Percentiles rank a stretch among this genome's conserved stretches.
These are phyloP conservation scores for Zaprionus lachaisei DNA, from an alignment of 1,140 invertebrate genomes.

Conservation along the genomic window DNA sequence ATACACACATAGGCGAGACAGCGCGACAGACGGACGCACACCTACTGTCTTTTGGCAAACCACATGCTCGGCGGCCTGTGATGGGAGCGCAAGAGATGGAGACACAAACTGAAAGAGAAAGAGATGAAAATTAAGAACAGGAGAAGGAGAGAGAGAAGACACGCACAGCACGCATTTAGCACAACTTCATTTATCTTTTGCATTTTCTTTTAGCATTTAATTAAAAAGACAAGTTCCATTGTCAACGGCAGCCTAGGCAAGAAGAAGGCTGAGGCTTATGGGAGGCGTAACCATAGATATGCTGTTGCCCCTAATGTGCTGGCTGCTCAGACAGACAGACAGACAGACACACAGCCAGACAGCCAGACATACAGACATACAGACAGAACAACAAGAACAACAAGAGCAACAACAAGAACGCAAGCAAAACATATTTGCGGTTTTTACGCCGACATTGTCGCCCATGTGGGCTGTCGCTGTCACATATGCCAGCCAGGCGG, in stretches of 20 bases:
- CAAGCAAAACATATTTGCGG: slow-evolving; percentile 76
- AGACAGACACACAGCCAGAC: background rate
- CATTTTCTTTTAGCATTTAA: slow-evolving; percentile 83
- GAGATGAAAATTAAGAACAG: background rate
- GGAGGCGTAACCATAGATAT: slow-evolving; percentile 52
- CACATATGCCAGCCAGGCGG: slow-evolving; percentile 61
- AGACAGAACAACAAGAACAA: slow-evolving; percentile 7
- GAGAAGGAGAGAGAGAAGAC: background rate
- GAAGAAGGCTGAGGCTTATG: background rate
- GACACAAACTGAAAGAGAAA: too few relatives aligned
- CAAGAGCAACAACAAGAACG: slow-evolving; percentile 25
- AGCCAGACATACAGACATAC: slow-evolving; percentile 13
- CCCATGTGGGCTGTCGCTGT: slow-evolving; percentile 69
- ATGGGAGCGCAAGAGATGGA: background rate
- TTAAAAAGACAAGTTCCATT: slow-evolving; percentile 83
- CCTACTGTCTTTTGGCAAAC: slow-evolving; percentile 7
- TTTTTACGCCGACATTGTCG: slow-evolving; percentile 77
- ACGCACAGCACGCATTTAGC: slow-evolving; percentile 79
- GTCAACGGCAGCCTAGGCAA: slow-evolving; percentile 53
- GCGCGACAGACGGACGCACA: slow-evolving; percentile 5
- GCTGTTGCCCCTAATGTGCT: slow-evolving; percentile 63
- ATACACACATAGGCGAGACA: background rate
- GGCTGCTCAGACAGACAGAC: slow-evolving; percentile 29
- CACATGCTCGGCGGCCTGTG: slow-evolving; percentile 6
- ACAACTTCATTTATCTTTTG: slow-evolving; percentile 83